Evolutionary conservation across 2,113 vertebrate genomes (phyloP).

Genomic region (Upupa epops): DNA sequence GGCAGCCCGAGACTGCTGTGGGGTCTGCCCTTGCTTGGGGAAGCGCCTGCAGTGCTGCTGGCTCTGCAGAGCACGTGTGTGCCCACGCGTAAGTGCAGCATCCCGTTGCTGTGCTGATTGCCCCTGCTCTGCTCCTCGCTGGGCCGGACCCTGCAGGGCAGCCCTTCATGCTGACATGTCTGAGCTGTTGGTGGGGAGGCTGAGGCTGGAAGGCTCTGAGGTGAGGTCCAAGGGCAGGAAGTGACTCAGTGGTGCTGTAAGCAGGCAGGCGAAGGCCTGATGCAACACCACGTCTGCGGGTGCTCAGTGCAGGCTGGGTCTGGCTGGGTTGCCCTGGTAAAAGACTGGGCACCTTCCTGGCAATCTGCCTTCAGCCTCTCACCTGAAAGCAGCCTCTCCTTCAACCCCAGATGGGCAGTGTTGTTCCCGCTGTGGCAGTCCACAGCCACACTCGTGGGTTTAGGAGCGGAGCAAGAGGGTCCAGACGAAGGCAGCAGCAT

Average conservation of each 20-base stretch:
- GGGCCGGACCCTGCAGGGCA: rapidly evolving
- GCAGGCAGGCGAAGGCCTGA: neutral
- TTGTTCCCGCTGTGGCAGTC: rapidly evolving
- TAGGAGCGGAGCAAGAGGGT: neutral
- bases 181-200: neutral
- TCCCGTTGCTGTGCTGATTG: neutral
- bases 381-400: neutral
- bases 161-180: rapidly evolving
- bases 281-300: neutral
- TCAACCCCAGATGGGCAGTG: neutral
- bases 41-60: neutral
- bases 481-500: neutral
- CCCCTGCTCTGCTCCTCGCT: neutral
- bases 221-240: neutral
- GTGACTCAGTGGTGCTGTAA: neutral
- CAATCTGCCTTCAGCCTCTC: neutral
- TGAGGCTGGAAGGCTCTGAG: neutral
- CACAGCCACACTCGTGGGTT: rapidly evolving
- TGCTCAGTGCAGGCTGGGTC: neutral
- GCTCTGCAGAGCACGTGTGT: neutral
- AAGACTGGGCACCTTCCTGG: neutral
- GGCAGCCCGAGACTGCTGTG: neutral
- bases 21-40: neutral
- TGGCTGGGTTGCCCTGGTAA: neutral
- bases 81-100: neutral